Base-by-base conservation (phyloP, 2,113 vertebrate species). In the Chaetops frenatus region DNA sequence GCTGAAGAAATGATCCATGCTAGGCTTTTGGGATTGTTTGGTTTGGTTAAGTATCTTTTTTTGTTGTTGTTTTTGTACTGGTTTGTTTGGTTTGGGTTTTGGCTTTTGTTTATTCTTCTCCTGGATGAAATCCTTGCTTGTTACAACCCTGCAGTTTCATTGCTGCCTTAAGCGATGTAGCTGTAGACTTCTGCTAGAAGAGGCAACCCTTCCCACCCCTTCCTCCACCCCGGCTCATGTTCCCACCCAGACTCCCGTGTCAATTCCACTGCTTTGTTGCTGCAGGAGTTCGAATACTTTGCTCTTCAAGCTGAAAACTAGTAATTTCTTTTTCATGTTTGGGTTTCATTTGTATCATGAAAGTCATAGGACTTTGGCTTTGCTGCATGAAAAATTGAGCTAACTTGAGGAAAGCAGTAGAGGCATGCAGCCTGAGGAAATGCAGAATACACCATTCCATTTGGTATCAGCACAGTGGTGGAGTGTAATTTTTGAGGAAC, bases 161-260 rank as follows among this genome's bases (percentile, higher is more conserved):
- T 89, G 36, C 16, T 73, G 48, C 56, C 48, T 74, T 67, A 38
- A 71, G 35, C 33, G 10, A 56, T 6, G 5, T 44, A 69, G 40
- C 38, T 71, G 50, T 31, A 78, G 72, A 35, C 5, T 74, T 71
- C 4, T 51, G 19, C 24, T 64, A 21, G 28, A 67, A 72, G 48
- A 64, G 40, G 31, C 51, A 48, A 40, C 89, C 40, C 28, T 62
- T 80, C 50, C 38, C 29, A 66, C 29, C 35, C 33, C 7, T 81
- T 73, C 60, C 22, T 87, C 40, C 22, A 28, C 19, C 11, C 28
- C 27, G 44, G 12, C 36, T 29, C 42, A 1, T 33, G 25, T 84
- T 89, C 61, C 29, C 38, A 47, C 20, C 17, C 10, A 1, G 81
- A 38, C 24, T 66, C 27, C 35, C 0, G 0, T 54, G 14, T 78